phyloP scores from a whole-genome alignment of 1,140 invertebrate species.

The Heliconius himera region DNA sequence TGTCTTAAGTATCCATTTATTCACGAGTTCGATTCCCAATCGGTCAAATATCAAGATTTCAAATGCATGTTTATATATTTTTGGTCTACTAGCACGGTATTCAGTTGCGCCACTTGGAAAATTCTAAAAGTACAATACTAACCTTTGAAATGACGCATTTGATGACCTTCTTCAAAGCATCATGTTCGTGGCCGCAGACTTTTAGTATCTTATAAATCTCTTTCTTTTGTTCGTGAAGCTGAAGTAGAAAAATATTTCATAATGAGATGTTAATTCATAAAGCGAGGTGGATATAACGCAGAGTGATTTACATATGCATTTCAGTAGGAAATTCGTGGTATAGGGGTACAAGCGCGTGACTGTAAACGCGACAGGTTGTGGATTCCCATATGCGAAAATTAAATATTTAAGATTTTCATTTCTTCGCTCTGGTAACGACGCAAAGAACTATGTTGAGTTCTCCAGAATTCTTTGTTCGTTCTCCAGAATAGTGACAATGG shows the following conservation, averaged over 20 bases:
- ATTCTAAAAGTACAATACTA: conserved; percentile 13
- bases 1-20: no score
- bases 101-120: no score
- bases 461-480: neutral
- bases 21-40: no score
- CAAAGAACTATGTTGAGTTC: neutral
- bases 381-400: neutral
- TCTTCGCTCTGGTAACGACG: neutral
- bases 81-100: no score
- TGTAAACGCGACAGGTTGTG: neutral
- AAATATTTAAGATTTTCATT: neutral
- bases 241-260: conserved; percentile 42
- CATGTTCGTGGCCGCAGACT: conserved; percentile 73
- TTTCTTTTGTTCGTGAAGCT: conserved; percentile 65
- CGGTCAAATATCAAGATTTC: no score
- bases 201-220: conserved; percentile 65
- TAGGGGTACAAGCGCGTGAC: no score
- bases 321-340: no score
- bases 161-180: conserved; percentile 71
- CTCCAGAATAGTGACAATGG: no score
- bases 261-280: neutral
- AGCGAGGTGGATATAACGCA: neutral
- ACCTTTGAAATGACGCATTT: conserved; percentile 78
- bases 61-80: no score
- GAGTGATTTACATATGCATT: neutral